Percentiles rank a stretch among this genome's conserved stretches.
These are phyloP conservation scores for Pristionchus exspectatus DNA, from an alignment of 2,888 invertebrate species.

Conservation along the genomic window DNA sequence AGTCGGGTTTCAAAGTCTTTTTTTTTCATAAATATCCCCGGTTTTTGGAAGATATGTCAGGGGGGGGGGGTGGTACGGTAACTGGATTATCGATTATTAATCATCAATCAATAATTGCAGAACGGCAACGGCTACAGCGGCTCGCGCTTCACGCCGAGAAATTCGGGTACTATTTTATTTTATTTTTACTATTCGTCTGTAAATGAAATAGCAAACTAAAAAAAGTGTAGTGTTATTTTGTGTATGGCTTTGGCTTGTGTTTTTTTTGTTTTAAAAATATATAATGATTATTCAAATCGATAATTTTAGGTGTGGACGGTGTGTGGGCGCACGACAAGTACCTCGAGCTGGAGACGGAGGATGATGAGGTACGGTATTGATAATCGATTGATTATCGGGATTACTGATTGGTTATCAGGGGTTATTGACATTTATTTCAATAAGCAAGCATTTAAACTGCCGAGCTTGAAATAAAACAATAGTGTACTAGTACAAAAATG, in stretches of 20 bases:
- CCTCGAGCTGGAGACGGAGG: slow-evolving; percentile 35
- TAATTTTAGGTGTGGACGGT: slow-evolving; percentile 23
- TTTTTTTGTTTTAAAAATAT: too few species aligned
- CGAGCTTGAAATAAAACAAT: too few species aligned
- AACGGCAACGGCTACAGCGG: slow-evolving; percentile 36
- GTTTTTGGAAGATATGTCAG: too few species aligned
- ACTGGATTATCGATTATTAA: neutral
- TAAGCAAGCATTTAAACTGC: too few species aligned
- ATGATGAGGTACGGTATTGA: slow-evolving; percentile 5
- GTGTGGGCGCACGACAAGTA: slow-evolving; percentile 53
- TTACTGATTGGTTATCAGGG: neutral
- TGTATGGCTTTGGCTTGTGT: neutral
- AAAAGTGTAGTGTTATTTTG: neutral
- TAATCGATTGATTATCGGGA: slow-evolving; percentile 20
- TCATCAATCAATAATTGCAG: neutral
- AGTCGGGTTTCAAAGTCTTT: too few species aligned
- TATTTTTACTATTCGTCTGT: neutral
- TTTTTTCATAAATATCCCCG: too few species aligned
- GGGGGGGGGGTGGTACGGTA: neutral
- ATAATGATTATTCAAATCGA: too few species aligned
- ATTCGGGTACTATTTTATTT: neutral
- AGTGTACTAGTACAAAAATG: too few species aligned
- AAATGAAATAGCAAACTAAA: neutral
- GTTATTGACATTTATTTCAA: neutral
- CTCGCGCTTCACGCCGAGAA: neutral